phyloP scores from a whole-genome alignment of 2,113 vertebrate genomes.

The Atrichornis clamosus region DNA sequence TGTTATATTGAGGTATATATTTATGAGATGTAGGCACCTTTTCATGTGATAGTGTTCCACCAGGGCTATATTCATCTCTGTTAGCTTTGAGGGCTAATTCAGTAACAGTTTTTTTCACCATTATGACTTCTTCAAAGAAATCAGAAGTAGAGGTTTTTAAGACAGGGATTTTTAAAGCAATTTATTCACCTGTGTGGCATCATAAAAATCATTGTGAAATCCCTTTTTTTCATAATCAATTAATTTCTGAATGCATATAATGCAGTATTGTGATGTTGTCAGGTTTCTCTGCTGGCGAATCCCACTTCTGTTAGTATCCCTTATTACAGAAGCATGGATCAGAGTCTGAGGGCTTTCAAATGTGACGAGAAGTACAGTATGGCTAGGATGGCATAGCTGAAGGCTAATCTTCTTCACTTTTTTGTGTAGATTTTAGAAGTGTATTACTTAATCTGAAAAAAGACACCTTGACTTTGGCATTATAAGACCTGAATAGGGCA shows the following conservation, averaged over 20 bases:
- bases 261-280: not conserved
- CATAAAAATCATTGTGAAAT: not conserved
- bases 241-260: not conserved
- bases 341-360: not conserved
- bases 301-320: not conserved
- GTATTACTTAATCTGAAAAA: not conserved
- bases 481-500: not conserved
- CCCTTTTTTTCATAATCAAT: not conserved
- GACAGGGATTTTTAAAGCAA: not conserved
- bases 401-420: not conserved
- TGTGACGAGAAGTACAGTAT: not conserved
- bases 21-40: not conserved
- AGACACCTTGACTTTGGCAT: not conserved
- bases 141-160: not conserved
- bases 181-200: not conserved
- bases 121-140: not conserved
- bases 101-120: slow-evolving; percentile 8
- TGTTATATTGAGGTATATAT: not conserved
- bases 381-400: not conserved
- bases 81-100: slow-evolving; percentile 34
- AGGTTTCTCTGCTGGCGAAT: not conserved
- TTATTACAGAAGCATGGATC: not conserved
- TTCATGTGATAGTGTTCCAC: not conserved
- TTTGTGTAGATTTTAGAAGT: not conserved
- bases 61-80: not conserved